These are phyloP conservation scores for Sinocyclocheilus anshuiensis DNA, from an alignment of 2,113 vertebrate genomes.

Conservation along the genomic window DNA sequence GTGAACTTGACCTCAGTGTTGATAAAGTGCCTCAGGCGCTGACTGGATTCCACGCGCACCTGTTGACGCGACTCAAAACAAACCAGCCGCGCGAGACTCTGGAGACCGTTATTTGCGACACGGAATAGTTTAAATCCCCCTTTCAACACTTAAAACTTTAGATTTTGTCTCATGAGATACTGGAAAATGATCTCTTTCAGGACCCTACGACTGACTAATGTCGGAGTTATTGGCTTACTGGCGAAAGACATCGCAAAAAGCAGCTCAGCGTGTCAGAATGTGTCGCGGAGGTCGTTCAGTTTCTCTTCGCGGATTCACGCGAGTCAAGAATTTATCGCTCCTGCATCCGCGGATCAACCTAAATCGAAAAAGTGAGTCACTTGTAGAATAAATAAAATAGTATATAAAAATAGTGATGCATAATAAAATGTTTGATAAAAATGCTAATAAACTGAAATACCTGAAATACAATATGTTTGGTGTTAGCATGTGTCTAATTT, in stretches of 20 bases:
- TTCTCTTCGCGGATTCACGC: neutral
- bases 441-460: neutral
- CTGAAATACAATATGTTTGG: neutral
- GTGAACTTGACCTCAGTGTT: neutral
- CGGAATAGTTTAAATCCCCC: accelerated
- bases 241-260: slow-evolving; percentile 45
- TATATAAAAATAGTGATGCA: neutral
- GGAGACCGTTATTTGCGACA: neutral
- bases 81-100: neutral
- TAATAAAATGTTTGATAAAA: neutral
- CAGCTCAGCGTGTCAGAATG: neutral
- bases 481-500: neutral
- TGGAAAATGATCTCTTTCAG: slow-evolving; percentile 64
- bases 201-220: slow-evolving; percentile 45
- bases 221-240: slow-evolving; percentile 39
- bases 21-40: neutral
- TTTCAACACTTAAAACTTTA: neutral
- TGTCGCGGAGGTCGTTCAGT: neutral
- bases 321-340: neutral
- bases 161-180: neutral
- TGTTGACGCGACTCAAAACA: slow-evolving; percentile 25
- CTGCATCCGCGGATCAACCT: neutral
- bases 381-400: neutral
- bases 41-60: slow-evolving; percentile 1
- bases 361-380: slow-evolving; percentile 29